Evolutionary conservation across 2,888 invertebrate genomes (phyloP).

Genomic region (Pandemis heparana): DNA sequence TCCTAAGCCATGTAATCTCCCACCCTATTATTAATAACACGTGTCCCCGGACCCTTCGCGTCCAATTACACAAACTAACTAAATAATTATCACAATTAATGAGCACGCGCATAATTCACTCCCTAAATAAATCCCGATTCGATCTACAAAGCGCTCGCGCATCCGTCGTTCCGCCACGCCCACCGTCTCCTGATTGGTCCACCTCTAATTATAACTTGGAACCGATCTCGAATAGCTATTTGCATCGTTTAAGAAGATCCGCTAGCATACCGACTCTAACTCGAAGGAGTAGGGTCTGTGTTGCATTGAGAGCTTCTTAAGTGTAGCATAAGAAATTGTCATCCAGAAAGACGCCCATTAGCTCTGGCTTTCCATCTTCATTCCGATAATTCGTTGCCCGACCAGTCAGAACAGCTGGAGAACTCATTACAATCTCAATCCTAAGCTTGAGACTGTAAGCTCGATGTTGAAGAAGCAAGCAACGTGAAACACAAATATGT

Average conservation of each 20-base stretch:
- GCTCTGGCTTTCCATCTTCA: slow-evolving; percentile 79
- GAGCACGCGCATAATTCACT: slow-evolving; percentile 74
- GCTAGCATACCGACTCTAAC: slow-evolving; percentile 52
- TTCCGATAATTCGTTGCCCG: slow-evolving; percentile 70
- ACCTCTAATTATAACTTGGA: slow-evolving; percentile 79
- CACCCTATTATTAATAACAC: slow-evolving; percentile 32
- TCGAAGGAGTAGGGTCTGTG: slow-evolving; percentile 38
- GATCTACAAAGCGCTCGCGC: slow-evolving; percentile 69
- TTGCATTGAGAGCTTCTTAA: slow-evolving; percentile 47
- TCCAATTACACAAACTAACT: slow-evolving; percentile 80
- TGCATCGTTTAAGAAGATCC: slow-evolving; percentile 74
- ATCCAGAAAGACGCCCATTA: slow-evolving; percentile 83
- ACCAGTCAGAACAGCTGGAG: slow-evolving; percentile 50
- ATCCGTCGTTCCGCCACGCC: slow-evolving; percentile 66
- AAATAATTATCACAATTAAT: slow-evolving; percentile 85
- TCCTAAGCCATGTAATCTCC: background rate
- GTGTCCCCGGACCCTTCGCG: slow-evolving; percentile 60
- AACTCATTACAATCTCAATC: slow-evolving; percentile 54
- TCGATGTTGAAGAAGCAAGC: slow-evolving; percentile 36
- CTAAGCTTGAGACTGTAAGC: slow-evolving; percentile 48
- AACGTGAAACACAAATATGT: slow-evolving; percentile 60
- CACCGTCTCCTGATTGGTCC: slow-evolving; percentile 71
- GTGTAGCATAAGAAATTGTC: slow-evolving; percentile 74
- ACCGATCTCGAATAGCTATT: slow-evolving; percentile 74
- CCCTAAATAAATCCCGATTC: slow-evolving; percentile 78